Conservation (phyloP, 2,888 invertebrate species). For the Tachystola acroxantha region DNA sequence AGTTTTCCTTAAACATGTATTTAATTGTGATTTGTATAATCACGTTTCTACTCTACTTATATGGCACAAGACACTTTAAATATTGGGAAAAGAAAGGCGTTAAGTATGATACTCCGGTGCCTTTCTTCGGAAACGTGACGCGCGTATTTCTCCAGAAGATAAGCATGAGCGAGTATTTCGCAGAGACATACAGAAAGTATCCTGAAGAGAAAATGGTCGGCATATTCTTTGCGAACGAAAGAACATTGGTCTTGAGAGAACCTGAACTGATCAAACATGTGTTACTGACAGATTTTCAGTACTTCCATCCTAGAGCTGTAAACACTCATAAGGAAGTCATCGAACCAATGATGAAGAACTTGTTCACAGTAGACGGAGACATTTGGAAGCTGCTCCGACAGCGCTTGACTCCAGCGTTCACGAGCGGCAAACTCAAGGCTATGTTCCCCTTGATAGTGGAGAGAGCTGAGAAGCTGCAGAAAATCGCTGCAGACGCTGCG, state of each 20-base stretch:
- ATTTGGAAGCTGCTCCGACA: conserved; percentile 58
- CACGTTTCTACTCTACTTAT: conserved; percentile 10
- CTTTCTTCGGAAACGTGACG: conserved; percentile 20
- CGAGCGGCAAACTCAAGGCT: conserved; percentile 57
- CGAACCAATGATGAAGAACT: conserved; percentile 55
- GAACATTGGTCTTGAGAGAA: conserved; percentile 26
- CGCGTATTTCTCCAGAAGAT: conserved; percentile 13
- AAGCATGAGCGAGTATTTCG: conserved; percentile 21
- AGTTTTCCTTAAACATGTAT: neutral
- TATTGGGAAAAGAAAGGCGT: conserved; percentile 23
- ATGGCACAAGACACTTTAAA: conserved; percentile 20
- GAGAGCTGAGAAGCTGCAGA: conserved; percentile 49
- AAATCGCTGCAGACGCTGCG: conserved; percentile 24
- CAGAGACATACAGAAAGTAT: conserved; percentile 19
- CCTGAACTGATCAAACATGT: conserved; percentile 27
- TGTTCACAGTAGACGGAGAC: conserved; percentile 63
- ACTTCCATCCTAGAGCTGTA: conserved; percentile 28
- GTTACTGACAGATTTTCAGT: conserved; percentile 26
- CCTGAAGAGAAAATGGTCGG: conserved; percentile 28
- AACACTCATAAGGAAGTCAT: conserved; percentile 40
- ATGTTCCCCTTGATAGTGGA: conserved; percentile 66
- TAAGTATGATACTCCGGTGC: conserved; percentile 20
- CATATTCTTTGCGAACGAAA: conserved; percentile 18
- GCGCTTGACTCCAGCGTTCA: conserved; percentile 59
- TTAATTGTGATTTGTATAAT: conserved; percentile 1